Percentiles rank a stretch among this genome's conserved stretches.
These are phyloP conservation scores for Drosophila leonis DNA, from an alignment of 2,888 invertebrate genomes.

Conservation along the genomic window DNA sequence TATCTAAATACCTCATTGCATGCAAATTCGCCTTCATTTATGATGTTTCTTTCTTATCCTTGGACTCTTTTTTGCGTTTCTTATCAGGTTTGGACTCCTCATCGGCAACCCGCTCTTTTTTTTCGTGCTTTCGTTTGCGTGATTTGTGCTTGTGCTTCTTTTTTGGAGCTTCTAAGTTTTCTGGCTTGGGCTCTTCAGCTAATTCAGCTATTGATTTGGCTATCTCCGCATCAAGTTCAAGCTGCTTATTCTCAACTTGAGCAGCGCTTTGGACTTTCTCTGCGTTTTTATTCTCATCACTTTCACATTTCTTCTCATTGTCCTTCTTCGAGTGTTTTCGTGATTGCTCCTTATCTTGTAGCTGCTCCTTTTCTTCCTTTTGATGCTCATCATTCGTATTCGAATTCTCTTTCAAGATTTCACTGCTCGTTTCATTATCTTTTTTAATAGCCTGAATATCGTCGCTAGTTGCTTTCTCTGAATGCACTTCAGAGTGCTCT, in stretches of 20 bases:
- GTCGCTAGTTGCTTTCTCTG: background rate
- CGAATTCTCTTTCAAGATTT: too few relatives aligned
- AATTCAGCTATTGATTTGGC: background rate
- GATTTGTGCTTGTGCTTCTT: background rate
- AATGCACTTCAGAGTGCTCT: background rate
- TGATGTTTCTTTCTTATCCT: background rate
- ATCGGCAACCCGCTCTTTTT: background rate
- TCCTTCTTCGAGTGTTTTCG: background rate
- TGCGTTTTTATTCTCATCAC: background rate
- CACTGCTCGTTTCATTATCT: background rate
- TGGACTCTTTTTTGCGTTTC: background rate
- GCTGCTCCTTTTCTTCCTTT: background rate
- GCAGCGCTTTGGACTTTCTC: background rate
- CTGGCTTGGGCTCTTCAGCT: background rate
- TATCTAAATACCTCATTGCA: background rate
- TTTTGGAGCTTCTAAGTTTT: background rate
- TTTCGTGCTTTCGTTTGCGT: conserved; percentile 12
- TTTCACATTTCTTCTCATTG: background rate
- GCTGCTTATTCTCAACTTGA: background rate
- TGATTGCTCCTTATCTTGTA: background rate
- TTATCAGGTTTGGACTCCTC: background rate
- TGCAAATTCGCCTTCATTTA: background rate
- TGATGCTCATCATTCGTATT: background rate
- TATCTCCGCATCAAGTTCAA: background rate
- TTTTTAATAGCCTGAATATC: background rate